These are phyloP conservation scores for Neomorphus geoffroyi DNA, from an alignment of 2,797 vertebrate species.

Conservation along the genomic window DNA sequence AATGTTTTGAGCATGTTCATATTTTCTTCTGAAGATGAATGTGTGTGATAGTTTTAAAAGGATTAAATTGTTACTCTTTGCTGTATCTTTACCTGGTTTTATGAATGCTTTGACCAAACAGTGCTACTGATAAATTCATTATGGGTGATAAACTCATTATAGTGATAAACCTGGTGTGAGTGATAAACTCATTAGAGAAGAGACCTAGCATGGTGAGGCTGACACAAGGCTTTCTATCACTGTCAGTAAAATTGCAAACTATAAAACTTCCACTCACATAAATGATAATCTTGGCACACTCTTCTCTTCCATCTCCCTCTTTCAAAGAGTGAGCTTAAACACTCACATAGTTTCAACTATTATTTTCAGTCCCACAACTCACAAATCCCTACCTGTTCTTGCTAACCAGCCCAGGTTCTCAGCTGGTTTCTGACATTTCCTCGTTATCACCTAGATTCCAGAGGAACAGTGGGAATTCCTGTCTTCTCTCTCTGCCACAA, in stretches of 20 bases:
- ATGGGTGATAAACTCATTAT: slow-evolving; percentile 42
- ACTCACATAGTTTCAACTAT: not conserved
- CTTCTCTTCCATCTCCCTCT: not conserved
- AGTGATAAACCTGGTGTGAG: slow-evolving; percentile 33
- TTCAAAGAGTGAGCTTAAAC: not conserved
- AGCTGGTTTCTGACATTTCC: not conserved
- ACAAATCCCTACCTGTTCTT: not conserved
- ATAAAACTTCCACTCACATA: not conserved
- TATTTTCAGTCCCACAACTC: not conserved
- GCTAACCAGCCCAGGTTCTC: not conserved
- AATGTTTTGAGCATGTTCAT: not conserved
- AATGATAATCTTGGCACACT: slow-evolving; percentile 28
- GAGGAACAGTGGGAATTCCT: not conserved
- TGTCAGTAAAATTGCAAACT: slow-evolving; percentile 52
- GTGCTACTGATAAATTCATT: slow-evolving; percentile 57
- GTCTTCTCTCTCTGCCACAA: not conserved
- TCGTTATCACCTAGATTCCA: not conserved
- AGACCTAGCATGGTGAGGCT: not conserved
- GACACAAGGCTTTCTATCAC: slow-evolving; percentile 40
- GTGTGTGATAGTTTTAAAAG: slow-evolving; percentile 44
- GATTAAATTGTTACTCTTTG: slow-evolving; percentile 48
- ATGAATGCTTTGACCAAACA: slow-evolving; percentile 57
- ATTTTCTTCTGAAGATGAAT: slow-evolving; percentile 55
- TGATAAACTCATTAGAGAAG: slow-evolving; percentile 52
- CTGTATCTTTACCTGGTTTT: slow-evolving; percentile 38